Percentiles rank a stretch among this genome's conserved stretches.
phyloP scores from a whole-genome alignment of 2,888 invertebrate species.

The Lepeophtheirus nordmannii region DNA sequence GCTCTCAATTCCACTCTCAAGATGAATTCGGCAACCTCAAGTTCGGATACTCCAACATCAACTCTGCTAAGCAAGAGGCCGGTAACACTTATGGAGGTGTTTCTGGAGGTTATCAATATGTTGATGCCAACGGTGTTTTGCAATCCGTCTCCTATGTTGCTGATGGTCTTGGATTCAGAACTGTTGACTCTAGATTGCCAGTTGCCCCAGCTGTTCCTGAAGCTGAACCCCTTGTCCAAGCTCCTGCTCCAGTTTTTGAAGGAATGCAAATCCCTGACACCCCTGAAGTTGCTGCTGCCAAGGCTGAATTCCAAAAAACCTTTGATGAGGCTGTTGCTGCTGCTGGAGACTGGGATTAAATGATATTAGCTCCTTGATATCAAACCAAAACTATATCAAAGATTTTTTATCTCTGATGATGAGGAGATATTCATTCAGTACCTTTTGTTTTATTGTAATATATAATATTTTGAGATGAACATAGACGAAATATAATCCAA shows the following conservation, averaged over 20 bases:
- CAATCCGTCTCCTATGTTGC: constrained; percentile 17
- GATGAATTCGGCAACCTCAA: constrained; percentile 23
- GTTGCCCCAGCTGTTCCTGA: constrained; percentile 11
- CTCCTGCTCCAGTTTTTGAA: constrained; percentile 14
- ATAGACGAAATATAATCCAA: not conserved
- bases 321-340: constrained; percentile 2
- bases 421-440: not conserved
- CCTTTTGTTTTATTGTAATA: not conserved
- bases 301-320: constrained; percentile 2
- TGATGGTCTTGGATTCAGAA: constrained; percentile 18
- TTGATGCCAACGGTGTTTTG: constrained; percentile 19
- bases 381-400: not conserved
- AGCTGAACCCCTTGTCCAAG: constrained; percentile 5
- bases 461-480: not conserved
- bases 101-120: constrained; percentile 11
- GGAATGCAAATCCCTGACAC: constrained; percentile 7
- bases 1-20: constrained; percentile 20
- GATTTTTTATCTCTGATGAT: not conserved
- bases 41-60: constrained; percentile 24
- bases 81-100: constrained; percentile 23
- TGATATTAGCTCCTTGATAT: not conserved
- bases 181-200: constrained; percentile 13
- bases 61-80: constrained; percentile 14
- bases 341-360: not conserved
- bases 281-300: not conserved